Base-by-base conservation (phyloP, 2,888 invertebrate genomes). In the Diplazon laetatorius region DNA sequence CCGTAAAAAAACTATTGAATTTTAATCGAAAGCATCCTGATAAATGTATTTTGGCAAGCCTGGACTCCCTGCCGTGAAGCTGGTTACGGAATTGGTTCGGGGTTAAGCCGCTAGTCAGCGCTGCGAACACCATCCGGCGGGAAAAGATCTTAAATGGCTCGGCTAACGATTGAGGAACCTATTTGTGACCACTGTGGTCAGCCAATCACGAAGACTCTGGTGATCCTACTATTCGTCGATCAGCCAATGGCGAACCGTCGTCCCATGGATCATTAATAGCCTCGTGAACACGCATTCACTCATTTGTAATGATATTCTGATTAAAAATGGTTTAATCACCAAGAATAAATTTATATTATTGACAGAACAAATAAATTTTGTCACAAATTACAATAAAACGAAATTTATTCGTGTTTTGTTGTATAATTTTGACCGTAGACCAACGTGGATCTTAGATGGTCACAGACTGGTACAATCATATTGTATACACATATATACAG, bases 31-130 rank as follows among this genome's bases (percentile, higher is more conserved):
- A 9, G 30, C 14, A 55, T 10, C 30, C 25, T 30, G 20, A 8
- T 1, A 55, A 55, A 25, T 16, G 14, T 55, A 55, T 16, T 14
- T 35, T 55, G 16, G 35, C 55, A 55, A 30, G 55, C 35, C 9
- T 55, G 55, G 9, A 1, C 8, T 14, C 14, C 2, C 35, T 55
- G 30, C 0, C 20, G 52, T 52, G 25, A 52, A 22, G 25, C n/a
- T 52, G 30, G 55, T 8, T 55, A 14, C 30, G 2, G 10, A n/a
- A 9, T 1, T 2, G 30, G 30, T 35, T 30, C 5, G 6, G n/a
- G 14, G 5, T 30, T n/a, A 14, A 8, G 25, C 14, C 25, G 22
- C 52, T 1, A 8, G 6, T 5, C 8, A 25, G 52, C 25, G 52
- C 25, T 52, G 25, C 52, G 14, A 30, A n/a, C n/a, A 4, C 50